These are phyloP conservation scores for Pelobates fuscus DNA, from an alignment of 2,113 vertebrate species.

Conservation along the genomic window DNA sequence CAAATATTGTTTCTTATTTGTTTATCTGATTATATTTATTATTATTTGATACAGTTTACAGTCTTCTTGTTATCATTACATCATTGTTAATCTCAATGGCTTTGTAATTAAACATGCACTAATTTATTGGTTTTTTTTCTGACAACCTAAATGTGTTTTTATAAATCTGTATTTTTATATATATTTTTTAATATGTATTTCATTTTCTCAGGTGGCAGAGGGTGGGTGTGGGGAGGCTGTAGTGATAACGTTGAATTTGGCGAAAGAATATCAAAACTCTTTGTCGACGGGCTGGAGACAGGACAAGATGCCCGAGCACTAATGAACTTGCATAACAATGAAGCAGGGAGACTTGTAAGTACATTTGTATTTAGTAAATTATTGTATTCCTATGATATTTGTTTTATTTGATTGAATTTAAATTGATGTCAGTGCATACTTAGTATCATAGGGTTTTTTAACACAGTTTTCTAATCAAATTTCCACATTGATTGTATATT, in stretches of 20 bases:
- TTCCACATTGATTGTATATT: no score
- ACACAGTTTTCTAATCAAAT: neutral
- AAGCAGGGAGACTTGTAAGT: conserved; percentile 88
- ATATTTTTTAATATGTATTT: neutral
- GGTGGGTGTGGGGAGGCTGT: conserved; percentile 98
- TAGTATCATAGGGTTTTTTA: neutral
- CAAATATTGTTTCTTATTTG: no score
- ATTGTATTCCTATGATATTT: conserved; percentile 11
- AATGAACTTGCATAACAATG: conserved; percentile 95
- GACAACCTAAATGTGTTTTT: neutral
- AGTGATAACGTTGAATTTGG: conserved; percentile 94
- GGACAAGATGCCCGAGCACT: conserved; percentile 88
- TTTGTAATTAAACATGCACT: no score
- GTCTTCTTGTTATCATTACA: no score
- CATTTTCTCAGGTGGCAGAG: conserved; percentile 78
- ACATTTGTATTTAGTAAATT: conserved; percentile 19
- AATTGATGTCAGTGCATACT: neutral
- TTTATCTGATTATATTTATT: no score
- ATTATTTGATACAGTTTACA: no score
- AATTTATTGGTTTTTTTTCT: no score
- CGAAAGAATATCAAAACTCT: conserved; percentile 89
- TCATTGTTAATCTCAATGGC: no score
- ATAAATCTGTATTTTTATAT: neutral
- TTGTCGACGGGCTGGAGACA: conserved; percentile 90
- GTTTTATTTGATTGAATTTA: conserved; percentile 9